Evolutionary conservation across 2,888 invertebrate species (phyloP), one percentile per base, ranked within the genome.

Genomic region (Drosophila melanosoma): DNA sequence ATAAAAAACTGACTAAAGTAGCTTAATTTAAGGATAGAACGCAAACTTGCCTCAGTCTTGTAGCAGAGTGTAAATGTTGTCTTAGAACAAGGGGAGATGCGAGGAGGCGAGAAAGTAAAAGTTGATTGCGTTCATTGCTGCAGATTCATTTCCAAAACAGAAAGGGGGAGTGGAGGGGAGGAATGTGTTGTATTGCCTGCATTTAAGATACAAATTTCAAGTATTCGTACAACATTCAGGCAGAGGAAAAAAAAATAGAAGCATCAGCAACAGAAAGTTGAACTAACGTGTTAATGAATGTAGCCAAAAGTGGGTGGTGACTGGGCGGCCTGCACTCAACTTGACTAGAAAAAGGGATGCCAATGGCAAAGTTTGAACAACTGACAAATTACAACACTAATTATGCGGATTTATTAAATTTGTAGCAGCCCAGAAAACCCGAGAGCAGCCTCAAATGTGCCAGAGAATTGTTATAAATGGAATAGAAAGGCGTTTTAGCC

Each of bases 381-480:
- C 81, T 67, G 67, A 78, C 73, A 79, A 81, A 76, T 81, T 79
- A 69, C 81, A 69, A 53, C 63, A 76, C 81, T 79, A 69, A 79
- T 79, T 81, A 76, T 63, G 68, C 61, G 69, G 45, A 77, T 77
- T 76, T 69, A 63, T 65, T 56, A 78, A 76, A 78, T 69, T 60
- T 67, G 54, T 53, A 62, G 48, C 33, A 33, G 23, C 45, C 26
- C 36, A 26, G 23, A 20, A 15, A 8, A 20, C 26, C 35, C 29
- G 26, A 59, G 20, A 42, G 17, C 23, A 35, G 51, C 12, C 33
- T 36, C 20, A 29, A 53, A 36, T 49, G 32, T 20, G 38, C 8
- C 23, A n/a, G 61, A 33, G 48, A 59, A 77, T 53, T 35, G 65
- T 74, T 49, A 65, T 63, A 63, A 79, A 77, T 79, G 51, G 42